Percentiles rank a stretch among this genome's conserved stretches.
Conservation (phyloP, 2,888 invertebrate species). For the Latheticus oryzae region DNA sequence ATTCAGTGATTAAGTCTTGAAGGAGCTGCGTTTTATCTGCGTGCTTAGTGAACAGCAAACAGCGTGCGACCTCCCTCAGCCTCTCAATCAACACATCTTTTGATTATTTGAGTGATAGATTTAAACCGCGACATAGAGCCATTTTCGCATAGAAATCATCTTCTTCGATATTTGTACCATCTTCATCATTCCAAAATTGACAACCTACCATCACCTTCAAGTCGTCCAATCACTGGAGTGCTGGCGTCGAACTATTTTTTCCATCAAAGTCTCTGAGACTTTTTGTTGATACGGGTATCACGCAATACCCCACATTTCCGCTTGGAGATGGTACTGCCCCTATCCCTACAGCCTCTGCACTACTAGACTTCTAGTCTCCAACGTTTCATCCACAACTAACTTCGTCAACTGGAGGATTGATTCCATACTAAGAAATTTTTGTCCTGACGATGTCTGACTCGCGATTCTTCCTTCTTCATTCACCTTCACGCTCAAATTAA, state of each 20-base stretch:
- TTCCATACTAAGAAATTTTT: neutral
- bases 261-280: constrained; percentile 6
- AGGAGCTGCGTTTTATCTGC: constrained; percentile 1
- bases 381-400: too few relatives aligned
- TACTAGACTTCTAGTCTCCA: too few relatives aligned
- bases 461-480: too few relatives aligned
- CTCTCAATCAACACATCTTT: constrained; percentile 8
- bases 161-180: neutral
- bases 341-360: too few relatives aligned
- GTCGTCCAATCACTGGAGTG: constrained; percentile 1
- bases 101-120: neutral
- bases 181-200: constrained; percentile 23
- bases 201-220: constrained; percentile 9
- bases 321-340: too few relatives aligned
- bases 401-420: neutral
- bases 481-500: too few relatives aligned
- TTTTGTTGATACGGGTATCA: constrained; percentile 15
- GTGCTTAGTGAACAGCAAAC: constrained; percentile 1
- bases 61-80: constrained; percentile 1
- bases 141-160: constrained; percentile 19
- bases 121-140: constrained; percentile 10
- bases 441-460: constrained; percentile 1
- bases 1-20: constrained; percentile 8
- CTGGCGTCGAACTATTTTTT: neutral
- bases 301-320: constrained; percentile 3